Conservation (phyloP, 2,888 invertebrate genomes). For the Perizoma affinitatum region DNA sequence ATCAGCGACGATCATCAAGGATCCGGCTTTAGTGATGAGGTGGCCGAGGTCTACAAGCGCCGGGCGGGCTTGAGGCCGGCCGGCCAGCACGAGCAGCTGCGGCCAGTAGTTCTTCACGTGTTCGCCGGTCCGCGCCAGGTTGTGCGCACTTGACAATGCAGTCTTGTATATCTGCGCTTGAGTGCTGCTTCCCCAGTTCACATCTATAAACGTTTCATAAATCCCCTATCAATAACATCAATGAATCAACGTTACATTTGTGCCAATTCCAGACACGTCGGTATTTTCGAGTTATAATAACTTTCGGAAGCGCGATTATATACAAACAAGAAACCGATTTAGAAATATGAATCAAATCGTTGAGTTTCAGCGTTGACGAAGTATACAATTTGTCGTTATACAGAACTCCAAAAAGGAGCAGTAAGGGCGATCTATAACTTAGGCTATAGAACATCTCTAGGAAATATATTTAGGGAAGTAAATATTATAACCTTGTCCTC, state of each 20-base stretch:
- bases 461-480: too few relatives aligned
- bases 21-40: conserved; percentile 95
- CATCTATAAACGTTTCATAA: conserved; percentile 82
- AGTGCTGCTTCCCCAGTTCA: conserved; percentile 98
- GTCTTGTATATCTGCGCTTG: conserved; percentile 98
- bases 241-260: conserved; percentile 23
- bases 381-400: too few relatives aligned
- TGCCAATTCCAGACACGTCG: conserved; percentile 31
- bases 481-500: too few relatives aligned
- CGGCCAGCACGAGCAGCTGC: conserved; percentile 93
- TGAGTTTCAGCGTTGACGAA: neutral
- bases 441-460: too few relatives aligned
- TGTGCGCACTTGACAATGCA: conserved; percentile 93
- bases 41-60: conserved; percentile 95
- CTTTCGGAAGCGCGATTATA: conserved; percentile 49
- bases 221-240: conserved; percentile 8
- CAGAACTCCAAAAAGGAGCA: too few relatives aligned
- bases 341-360: conserved; percentile 48
- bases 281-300: conserved; percentile 44
- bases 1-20: conserved; percentile 95
- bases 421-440: too few relatives aligned
- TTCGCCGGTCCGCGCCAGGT: conserved; percentile 92
- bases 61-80: conserved; percentile 92
- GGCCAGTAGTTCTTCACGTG: conserved; percentile 99
- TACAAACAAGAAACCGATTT: conserved; percentile 45